Base-by-base conservation (phyloP, 2,888 invertebrate genomes). In the Glyphotaelius pellucidus region DNA sequence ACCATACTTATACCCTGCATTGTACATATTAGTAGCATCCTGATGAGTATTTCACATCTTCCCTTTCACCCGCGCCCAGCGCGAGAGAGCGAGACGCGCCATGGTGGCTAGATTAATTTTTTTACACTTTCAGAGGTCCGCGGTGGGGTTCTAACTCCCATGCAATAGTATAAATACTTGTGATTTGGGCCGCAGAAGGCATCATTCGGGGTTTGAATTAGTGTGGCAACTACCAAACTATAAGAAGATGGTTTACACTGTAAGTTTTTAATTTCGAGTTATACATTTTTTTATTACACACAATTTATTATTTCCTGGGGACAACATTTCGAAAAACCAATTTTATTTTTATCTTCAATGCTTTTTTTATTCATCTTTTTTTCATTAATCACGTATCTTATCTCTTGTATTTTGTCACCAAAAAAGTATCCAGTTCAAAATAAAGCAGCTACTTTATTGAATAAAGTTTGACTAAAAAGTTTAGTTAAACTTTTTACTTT, bases 101-200 rank as follows among this genome's bases (percentile, higher is more conserved):
- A 31, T 38, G 47, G 35, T 81, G 80, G 81, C 81, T 81, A 42
- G 38, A 67, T 89, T 30, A 89, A 89, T 42, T 42, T 81, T 90
- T 92, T 90, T 90, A 87, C 85, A 85, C 30, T 30, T 81, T 35
- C n/a, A 30, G n/a, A 30, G 89, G 84, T 86, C 81, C 90, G 92
- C 90, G 89, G 92, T 91, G 92, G 90, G 92, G 92, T 67, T 84
- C 83, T 80, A 89, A 84, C n/a, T 67, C 25, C 25, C 31, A 81
- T 31, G 47, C 81, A 79, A 88, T 42, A 86, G 90, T 93, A 93
- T 93, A 93, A 93, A 93, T 93, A 93, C 90, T 90, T 81, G 19
- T 90, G 85, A 90, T 30, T 32, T 88, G 31, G 88, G 86, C 86
- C 91, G 83, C 30, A 80, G 87, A n/a, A 67, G 90, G 91, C 93